Percentiles rank a stretch among this genome's conserved stretches.
phyloP scores from a whole-genome alignment of 2,797 vertebrate genomes.

The Chelmon rostratus region DNA sequence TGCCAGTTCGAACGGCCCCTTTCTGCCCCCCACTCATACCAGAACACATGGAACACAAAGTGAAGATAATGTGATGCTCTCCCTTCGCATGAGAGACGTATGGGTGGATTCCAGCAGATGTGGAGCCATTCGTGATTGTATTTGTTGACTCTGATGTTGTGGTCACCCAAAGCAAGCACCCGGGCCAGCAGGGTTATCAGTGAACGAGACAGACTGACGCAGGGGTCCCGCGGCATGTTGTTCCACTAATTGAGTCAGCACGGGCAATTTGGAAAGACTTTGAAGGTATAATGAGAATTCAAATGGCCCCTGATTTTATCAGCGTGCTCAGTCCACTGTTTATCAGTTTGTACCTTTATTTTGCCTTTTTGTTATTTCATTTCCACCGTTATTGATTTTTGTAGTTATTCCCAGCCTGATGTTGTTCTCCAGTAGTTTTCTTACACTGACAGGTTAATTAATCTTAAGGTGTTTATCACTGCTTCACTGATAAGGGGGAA shows the following conservation, averaged over 20 bases:
- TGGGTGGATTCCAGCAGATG: conserved; percentile 47
- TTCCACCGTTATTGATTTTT: conserved; percentile 73
- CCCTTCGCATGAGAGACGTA: not conserved
- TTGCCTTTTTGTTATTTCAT: conserved; percentile 63
- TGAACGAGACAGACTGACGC: conserved; percentile 83
- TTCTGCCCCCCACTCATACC: not conserved
- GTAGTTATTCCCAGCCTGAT: conserved; percentile 56
- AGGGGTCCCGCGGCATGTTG: conserved; percentile 53
- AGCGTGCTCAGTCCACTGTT: conserved; percentile 27
- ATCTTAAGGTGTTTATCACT: conserved; percentile 63
- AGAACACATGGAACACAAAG: not conserved
- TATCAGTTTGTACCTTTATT: conserved; percentile 61
- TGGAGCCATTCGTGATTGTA: conserved; percentile 67
- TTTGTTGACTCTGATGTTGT: conserved; percentile 80
- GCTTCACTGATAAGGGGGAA: conserved; percentile 14
- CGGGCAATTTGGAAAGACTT: conserved; percentile 56
- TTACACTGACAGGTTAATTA: conserved; percentile 69
- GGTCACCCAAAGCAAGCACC: conserved; percentile 74
- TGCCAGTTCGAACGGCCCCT: not conserved
- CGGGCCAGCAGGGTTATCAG: conserved; percentile 80
- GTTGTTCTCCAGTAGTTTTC: conserved; percentile 43
- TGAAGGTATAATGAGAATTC: conserved; percentile 74
- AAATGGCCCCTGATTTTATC: conserved; percentile 73
- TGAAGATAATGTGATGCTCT: not conserved
- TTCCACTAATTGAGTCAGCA: conserved; percentile 70